Conservation (phyloP, 2,113 vertebrate species). For the Grus americana region DNA sequence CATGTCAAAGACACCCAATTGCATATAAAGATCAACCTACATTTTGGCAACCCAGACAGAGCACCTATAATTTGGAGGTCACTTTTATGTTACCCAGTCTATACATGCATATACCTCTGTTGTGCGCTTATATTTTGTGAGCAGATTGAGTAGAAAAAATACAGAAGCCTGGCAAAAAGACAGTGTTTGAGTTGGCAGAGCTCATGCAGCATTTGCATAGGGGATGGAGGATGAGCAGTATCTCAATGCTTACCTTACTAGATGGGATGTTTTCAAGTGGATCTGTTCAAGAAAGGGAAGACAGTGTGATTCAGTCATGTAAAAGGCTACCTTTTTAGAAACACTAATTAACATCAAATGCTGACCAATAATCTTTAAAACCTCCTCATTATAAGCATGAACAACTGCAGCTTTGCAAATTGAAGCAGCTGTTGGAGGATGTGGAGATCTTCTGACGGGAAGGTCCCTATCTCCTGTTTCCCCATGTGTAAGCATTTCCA, state of each 20-base stretch:
- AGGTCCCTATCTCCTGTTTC: background rate
- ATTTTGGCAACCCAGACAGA: background rate
- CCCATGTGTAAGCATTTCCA: background rate
- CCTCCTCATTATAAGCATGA: background rate
- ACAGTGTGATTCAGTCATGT: background rate
- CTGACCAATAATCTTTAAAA: background rate
- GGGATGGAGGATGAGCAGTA: background rate
- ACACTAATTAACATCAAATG: background rate
- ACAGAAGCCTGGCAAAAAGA: background rate
- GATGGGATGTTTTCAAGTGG: background rate
- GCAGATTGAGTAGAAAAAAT: background rate
- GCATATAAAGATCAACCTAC: background rate
- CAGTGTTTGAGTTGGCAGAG: background rate
- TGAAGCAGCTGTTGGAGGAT: background rate
- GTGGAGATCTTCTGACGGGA: background rate
- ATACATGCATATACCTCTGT: background rate
- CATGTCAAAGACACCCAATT: background rate
- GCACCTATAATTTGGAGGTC: background rate
- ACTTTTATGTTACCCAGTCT: background rate
- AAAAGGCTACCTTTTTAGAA: background rate
- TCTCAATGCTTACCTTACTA: background rate
- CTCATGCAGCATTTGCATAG: background rate
- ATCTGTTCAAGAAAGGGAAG: background rate
- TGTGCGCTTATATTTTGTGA: accelerated
- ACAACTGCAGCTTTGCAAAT: background rate